Conservation (phyloP, 2,888 invertebrate genomes). For the Stenoptilia bipunctidactyla region DNA sequence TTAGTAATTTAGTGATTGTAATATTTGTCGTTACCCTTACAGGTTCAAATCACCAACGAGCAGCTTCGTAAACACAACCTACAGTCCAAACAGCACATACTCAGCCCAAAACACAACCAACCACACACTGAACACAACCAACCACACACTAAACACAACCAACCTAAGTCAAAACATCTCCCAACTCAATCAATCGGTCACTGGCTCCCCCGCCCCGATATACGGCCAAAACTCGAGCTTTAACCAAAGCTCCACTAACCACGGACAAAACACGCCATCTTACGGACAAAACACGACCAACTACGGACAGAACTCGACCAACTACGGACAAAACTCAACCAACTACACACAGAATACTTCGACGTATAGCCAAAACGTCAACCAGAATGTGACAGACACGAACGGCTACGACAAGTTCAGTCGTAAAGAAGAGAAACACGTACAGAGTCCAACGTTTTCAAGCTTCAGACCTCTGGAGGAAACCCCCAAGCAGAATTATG, state of each 20-base stretch:
- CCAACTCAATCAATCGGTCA: constrained; percentile 39
- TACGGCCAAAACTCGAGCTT: constrained; percentile 14
- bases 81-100: constrained; percentile 55
- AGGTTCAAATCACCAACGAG: constrained; percentile 51
- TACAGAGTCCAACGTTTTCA: constrained; percentile 48
- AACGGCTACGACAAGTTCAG: constrained; percentile 24
- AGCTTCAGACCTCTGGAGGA: constrained; percentile 57
- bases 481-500: constrained; percentile 65
- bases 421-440: constrained; percentile 36
- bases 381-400: constrained; percentile 8
- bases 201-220: constrained; percentile 23
- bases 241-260: background rate
- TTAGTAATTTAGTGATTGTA: too few relatives aligned
- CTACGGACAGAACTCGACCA: constrained; percentile 4
- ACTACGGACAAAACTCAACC: constrained; percentile 1
- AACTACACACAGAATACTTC: constrained; percentile 1
- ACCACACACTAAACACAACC: constrained; percentile 23
- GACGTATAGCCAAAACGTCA: background rate
- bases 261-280: constrained; percentile 1
- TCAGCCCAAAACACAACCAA: constrained; percentile 21
- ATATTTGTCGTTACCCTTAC: too few relatives aligned
- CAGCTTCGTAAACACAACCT: constrained; percentile 57
- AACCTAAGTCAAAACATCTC: constrained; percentile 33
- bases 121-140: constrained; percentile 24
- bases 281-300: constrained; percentile 1